Conservation (phyloP, 2,113 vertebrate species). For the Abramis brama region DNA sequence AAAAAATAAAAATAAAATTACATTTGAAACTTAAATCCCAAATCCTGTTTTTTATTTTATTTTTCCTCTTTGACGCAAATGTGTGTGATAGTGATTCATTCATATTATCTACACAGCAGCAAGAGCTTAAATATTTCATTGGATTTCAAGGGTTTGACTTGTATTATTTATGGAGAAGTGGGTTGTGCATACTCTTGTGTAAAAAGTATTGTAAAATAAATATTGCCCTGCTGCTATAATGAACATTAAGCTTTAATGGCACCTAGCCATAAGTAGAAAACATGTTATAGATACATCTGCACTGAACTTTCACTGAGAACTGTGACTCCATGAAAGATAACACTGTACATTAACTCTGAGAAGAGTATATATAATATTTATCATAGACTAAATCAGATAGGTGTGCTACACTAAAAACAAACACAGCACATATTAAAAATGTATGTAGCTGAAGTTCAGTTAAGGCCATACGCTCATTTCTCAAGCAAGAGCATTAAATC, state of each 20-base stretch:
- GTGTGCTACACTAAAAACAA: constrained; percentile 17
- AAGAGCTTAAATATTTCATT: constrained; percentile 66
- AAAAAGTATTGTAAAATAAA: constrained; percentile 62
- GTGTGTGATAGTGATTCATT: constrained; percentile 52
- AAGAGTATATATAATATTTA: background rate
- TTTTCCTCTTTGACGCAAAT: constrained; percentile 46
- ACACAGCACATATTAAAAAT: constrained; percentile 15
- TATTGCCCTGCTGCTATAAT: constrained; percentile 50
- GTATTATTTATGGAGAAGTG: constrained; percentile 67
- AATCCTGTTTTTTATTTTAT: background rate
- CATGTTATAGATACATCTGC: constrained; percentile 50
- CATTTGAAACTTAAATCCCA: constrained; percentile 17
- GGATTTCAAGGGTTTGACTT: constrained; percentile 60
- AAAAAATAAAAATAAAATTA: too few species aligned
- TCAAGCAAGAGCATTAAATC: background rate
- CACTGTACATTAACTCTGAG: constrained; percentile 36
- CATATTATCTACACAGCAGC: constrained; percentile 55
- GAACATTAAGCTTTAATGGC: constrained; percentile 58
- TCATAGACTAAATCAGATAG: background rate
- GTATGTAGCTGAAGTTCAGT: background rate
- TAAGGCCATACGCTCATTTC: background rate
- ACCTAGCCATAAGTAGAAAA: constrained; percentile 56
- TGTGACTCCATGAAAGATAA: constrained; percentile 40
- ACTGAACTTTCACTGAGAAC: constrained; percentile 54
- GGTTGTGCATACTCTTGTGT: constrained; percentile 36